Evolutionary conservation across 2,797 vertebrate species (phyloP).

Genomic region (Acanthurus lineatus): DNA sequence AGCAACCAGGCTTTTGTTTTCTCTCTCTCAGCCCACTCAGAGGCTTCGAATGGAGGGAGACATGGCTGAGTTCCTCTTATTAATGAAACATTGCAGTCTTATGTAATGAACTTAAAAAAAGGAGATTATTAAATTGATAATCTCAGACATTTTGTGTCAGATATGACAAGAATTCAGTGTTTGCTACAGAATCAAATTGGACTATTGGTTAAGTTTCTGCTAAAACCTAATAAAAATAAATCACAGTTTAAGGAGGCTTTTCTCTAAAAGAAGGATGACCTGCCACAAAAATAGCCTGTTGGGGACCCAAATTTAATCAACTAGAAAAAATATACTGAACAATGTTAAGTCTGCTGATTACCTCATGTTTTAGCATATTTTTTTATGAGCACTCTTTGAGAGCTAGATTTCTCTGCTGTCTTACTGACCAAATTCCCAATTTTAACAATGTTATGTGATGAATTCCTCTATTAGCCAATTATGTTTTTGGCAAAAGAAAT

Average conservation of each 20-base stretch:
- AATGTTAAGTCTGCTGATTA: not conserved
- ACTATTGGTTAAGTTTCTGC: no score
- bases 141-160: not conserved
- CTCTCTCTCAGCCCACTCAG: conserved; percentile 32
- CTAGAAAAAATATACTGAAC: not conserved
- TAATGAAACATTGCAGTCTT: not conserved
- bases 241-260: not conserved
- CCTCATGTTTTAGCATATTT: not conserved
- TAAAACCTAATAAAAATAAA: not conserved
- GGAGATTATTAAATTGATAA: not conserved
- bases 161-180: not conserved
- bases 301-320: not conserved
- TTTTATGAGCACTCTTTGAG: not conserved
- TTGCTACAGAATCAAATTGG: not conserved
- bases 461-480: not conserved
- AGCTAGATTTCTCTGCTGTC: not conserved
- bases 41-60: conserved; percentile 7
- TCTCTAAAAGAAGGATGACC: not conserved
- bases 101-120: not conserved
- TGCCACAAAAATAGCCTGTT: not conserved
- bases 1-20: conserved; percentile 54
- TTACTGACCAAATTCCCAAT: not conserved
- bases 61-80: not conserved
- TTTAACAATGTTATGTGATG: no score
- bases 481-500: not conserved